phyloP scores from a whole-genome alignment of 2,113 vertebrate species.

The Sisor rabdophorus region DNA sequence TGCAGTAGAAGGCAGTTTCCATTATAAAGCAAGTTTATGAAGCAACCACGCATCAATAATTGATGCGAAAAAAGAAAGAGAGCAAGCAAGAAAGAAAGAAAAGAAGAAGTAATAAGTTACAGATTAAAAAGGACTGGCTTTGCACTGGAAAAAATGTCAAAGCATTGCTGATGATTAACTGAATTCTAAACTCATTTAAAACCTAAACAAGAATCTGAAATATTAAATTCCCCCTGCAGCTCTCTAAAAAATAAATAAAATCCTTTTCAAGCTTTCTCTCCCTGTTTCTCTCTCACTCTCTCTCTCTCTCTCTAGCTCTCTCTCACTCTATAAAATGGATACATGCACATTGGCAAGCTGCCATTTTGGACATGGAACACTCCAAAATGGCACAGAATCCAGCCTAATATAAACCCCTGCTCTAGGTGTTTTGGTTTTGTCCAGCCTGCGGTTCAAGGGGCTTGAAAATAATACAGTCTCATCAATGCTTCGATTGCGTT shows the following conservation, averaged over 20 bases:
- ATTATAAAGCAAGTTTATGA: slow-evolving; percentile 57
- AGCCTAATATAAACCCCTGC: slow-evolving; percentile 32
- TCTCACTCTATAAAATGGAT: slow-evolving; percentile 30
- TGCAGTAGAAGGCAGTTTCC: slow-evolving; percentile 53
- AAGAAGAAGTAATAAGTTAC: slow-evolving; percentile 44
- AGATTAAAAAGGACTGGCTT: slow-evolving; percentile 69
- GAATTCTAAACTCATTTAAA: slow-evolving; percentile 70
- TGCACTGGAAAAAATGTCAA: slow-evolving; percentile 71
- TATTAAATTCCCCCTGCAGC: slow-evolving; percentile 66
- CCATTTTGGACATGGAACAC: slow-evolving; percentile 67
- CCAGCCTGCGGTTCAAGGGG: slow-evolving; percentile 6
- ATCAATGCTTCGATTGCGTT: slow-evolving; percentile 32
- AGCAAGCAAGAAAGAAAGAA: slow-evolving; percentile 41
- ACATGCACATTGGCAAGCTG: slow-evolving; percentile 55
- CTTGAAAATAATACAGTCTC: slow-evolving; percentile 33
- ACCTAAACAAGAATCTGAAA: slow-evolving; percentile 64
- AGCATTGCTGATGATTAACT: slow-evolving; percentile 64
- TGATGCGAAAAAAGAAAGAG: slow-evolving; percentile 32
- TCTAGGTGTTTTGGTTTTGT: slow-evolving; percentile 27
- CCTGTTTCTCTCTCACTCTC: slow-evolving; percentile 10
- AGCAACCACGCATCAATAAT: slow-evolving; percentile 70
- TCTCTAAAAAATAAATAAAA: slow-evolving; percentile 51
- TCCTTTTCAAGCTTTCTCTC: slow-evolving; percentile 6
- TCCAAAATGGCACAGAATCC: slow-evolving; percentile 62
- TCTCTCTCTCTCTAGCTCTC: not conserved